A percentile compares a stretch with the other conserved stretches of the same genome.
Conservation (phyloP, 1,140 invertebrate genomes). For the Drosophila punjabiensis region DNA sequence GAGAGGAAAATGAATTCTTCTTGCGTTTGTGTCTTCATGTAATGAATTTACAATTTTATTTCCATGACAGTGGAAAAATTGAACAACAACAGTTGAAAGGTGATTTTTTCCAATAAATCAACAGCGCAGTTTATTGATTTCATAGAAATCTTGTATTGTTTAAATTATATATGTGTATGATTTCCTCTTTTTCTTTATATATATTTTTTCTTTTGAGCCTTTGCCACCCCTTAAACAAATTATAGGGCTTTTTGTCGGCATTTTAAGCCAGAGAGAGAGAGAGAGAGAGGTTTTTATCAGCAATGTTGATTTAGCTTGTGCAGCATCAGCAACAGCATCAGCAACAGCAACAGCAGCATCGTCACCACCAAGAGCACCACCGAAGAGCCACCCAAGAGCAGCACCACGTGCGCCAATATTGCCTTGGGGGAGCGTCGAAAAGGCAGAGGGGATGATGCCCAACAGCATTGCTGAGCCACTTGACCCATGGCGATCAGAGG, state of each 20-base stretch:
- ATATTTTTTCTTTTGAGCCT: neutral
- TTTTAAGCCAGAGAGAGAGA: neutral
- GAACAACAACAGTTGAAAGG: neutral
- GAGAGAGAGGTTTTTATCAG: slow-evolving; percentile 2
- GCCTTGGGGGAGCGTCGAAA: slow-evolving; percentile 9
- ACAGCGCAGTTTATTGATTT: slow-evolving; percentile 14
- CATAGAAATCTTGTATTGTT: neutral
- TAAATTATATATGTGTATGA: slow-evolving; percentile 3
- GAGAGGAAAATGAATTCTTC: slow-evolving; percentile 17
- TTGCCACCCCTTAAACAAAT: slow-evolving; percentile 17
- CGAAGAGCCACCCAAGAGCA: slow-evolving; percentile 8
- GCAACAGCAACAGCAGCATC: neutral
- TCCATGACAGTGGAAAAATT: slow-evolving; percentile 2
- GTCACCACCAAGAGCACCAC: slow-evolving; percentile 11
- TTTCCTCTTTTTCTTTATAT: neutral
- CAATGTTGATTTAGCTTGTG: slow-evolving; percentile 19
- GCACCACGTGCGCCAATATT: slow-evolving; percentile 21
- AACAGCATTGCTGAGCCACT: slow-evolving; percentile 12
- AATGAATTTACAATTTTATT: slow-evolving; percentile 19
- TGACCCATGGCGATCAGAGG: slow-evolving; percentile 12
- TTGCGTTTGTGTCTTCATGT: slow-evolving; percentile 6
- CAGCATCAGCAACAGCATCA: slow-evolving; percentile 2
- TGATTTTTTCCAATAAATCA: neutral
- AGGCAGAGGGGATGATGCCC: slow-evolving; percentile 13
- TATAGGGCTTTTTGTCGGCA: slow-evolving; percentile 4